A percentile compares a stretch with the other conserved stretches of the same genome.
phyloP scores from a whole-genome alignment of 2,888 invertebrate species.

The Acanthosoma haemorrhoidale region DNA sequence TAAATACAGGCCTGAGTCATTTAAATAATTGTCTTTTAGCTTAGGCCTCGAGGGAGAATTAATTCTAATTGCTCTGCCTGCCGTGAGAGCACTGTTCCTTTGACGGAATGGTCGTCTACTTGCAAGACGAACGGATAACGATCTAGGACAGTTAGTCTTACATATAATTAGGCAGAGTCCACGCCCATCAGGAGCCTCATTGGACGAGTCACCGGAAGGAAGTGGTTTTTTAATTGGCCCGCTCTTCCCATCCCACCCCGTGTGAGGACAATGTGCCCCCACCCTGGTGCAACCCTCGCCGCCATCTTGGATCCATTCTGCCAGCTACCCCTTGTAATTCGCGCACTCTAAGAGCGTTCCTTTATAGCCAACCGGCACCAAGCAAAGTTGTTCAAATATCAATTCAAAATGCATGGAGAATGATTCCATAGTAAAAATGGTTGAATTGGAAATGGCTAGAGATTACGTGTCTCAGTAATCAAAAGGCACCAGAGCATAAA shows the following conservation, averaged over 20 bases:
- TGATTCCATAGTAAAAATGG: too few relatives aligned
- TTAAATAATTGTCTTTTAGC: slow-evolving; percentile 12
- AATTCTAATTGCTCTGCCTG: slow-evolving; percentile 9
- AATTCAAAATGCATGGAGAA: too few relatives aligned
- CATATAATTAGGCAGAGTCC: not conserved
- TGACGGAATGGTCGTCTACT: too few relatives aligned
- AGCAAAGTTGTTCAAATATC: too few relatives aligned
- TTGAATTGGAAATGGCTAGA: too few relatives aligned
- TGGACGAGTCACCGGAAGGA: slow-evolving; percentile 6
- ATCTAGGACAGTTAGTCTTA: not conserved
- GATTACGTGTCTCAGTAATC: too few relatives aligned
- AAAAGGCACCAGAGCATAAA: too few relatives aligned
- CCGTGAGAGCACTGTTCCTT: too few relatives aligned
- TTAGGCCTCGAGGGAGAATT: not conserved
- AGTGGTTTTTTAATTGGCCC: slow-evolving; percentile 12
- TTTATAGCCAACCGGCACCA: too few relatives aligned
- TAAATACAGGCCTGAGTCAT: not conserved
- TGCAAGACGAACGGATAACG: not conserved
- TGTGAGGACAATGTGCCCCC: slow-evolving; percentile 10
- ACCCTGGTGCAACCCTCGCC: not conserved
- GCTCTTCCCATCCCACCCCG: slow-evolving; percentile 7
- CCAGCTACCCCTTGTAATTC: not conserved
- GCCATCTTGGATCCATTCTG: slow-evolving; percentile 12
- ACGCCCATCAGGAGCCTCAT: not conserved
- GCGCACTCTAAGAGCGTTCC: not conserved